Percentiles rank a stretch among this genome's conserved stretches.
Evolutionary conservation across 2,797 vertebrate genomes (phyloP).

Genomic region (Danio choprae): DNA sequence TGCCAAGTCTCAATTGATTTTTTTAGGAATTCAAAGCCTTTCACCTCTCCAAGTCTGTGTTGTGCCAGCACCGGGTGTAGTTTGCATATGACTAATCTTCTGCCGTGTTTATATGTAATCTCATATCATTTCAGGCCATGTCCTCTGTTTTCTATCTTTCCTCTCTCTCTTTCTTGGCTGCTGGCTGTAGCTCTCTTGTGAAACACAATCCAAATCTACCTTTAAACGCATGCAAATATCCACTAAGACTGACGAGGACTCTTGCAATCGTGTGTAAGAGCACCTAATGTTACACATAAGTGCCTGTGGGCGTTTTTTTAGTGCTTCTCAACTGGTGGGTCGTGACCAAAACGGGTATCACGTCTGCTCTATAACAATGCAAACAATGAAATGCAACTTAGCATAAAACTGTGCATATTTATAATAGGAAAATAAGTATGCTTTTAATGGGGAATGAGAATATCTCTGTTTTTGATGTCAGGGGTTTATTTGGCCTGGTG

Average conservation of each 20-base stretch:
- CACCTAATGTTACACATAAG: slow-evolving; percentile 7
- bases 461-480: background rate
- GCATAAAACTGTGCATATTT: background rate
- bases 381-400: slow-evolving; percentile 3
- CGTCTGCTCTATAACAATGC: slow-evolving; percentile 1
- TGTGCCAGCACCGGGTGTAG: slow-evolving; percentile 19
- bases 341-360: slow-evolving; percentile 15
- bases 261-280: slow-evolving; percentile 4
- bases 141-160: slow-evolving; percentile 46
- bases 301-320: background rate
- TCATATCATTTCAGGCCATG: slow-evolving; percentile 36
- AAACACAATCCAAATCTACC: background rate
- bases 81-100: slow-evolving; percentile 40
- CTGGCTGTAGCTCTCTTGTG: background rate
- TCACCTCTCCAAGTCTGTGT: slow-evolving; percentile 23
- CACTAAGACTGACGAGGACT: background rate
- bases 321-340: slow-evolving; percentile 6
- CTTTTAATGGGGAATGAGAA: background rate
- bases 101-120: slow-evolving; percentile 29
- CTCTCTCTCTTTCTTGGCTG: slow-evolving; percentile 21
- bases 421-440: background rate
- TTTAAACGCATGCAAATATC: slow-evolving; percentile 30
- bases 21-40: slow-evolving; percentile 26
- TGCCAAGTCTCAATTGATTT: slow-evolving; percentile 30
- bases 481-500: background rate